Percentiles rank a stretch among this genome's conserved stretches.
Conservation (phyloP, 2,797 vertebrate species). For the Cryptoprocta ferox region DNA sequence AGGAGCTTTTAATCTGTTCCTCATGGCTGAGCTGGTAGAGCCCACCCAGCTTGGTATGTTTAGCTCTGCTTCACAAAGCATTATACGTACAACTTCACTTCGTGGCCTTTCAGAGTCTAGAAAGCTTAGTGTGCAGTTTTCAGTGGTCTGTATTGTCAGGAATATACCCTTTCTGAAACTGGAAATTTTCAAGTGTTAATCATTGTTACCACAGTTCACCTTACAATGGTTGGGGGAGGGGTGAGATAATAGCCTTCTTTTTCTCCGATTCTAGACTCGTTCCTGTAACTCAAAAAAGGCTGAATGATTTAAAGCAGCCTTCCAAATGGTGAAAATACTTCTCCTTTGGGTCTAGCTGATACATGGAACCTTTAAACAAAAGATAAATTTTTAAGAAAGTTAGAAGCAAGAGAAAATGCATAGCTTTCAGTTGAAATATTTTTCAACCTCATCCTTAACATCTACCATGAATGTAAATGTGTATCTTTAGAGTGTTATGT, state of each 20-base stretch:
- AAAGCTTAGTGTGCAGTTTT: neutral
- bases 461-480: constrained; percentile 42
- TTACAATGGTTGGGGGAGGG: neutral
- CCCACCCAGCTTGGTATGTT: neutral
- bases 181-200: constrained; percentile 45
- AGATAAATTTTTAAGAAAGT: constrained; percentile 55
- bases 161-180: constrained; percentile 27
- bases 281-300: constrained; percentile 37
- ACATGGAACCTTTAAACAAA: constrained; percentile 55
- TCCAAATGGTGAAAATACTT: constrained; percentile 48
- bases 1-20: neutral
- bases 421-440: constrained; percentile 42
- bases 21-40: neutral
- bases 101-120: neutral
- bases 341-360: constrained; percentile 44
- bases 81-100: neutral
- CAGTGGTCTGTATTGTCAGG: neutral
- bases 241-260: neutral
- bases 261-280: neutral
- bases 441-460: constrained; percentile 21
- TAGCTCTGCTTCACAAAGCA: neutral
- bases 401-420: constrained; percentile 46
- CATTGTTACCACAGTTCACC: constrained; percentile 26
- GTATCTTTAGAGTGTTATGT: neutral
- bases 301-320: constrained; percentile 64